Base-by-base conservation (phyloP, 1,140 invertebrate species). In the Zaprionus inermis region DNA sequence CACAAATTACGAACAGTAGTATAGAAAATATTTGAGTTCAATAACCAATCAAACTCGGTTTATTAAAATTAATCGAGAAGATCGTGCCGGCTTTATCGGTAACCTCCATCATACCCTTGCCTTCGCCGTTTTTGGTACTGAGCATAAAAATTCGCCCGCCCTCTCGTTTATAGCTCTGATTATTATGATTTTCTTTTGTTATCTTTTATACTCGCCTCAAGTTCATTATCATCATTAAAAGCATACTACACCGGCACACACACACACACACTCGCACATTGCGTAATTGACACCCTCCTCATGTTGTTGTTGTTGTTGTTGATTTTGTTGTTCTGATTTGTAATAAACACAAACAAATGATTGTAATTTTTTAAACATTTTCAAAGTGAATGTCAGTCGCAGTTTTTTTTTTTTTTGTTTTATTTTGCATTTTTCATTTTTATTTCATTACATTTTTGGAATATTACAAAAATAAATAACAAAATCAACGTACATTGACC, bases 191-290 rank as follows among this genome's bases (percentile, higher is more conserved):
- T 71, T 57, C 72, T 76, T 89, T 84, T 76, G 69, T 90, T 81
- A 81, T 89, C 84, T 81, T 81, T 89, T 81, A 78, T 73, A 57
- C 67, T 51, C 63, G 74, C 64, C 57, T 90, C 85, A 89, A 89
- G 84, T 89, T 88, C 84, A 88, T 88, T 89, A 90, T 89, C 85
- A 89, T 89, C 81, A 73, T 89, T 86, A 81, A 84, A 69, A 69
- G 36, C 36, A 49, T 49, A 49, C 56, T 49, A 28, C 24, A 24
- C 22, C 22, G 22, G 22, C 60, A 51, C 66, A 54, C 28, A 59
- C 44, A 64, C 59, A 55, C 59, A 60, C 22, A 63, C 51, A 61
- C 18, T 11, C 11, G 32, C 36, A 74, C 46, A 67, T 70, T 77
- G 74, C 66, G 65, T 66, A 79, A 77, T 70, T 76, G 63, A 65